These are phyloP conservation scores for Etheostoma cragini DNA, from an alignment of 2,113 vertebrate genomes.

Conservation along the genomic window DNA sequence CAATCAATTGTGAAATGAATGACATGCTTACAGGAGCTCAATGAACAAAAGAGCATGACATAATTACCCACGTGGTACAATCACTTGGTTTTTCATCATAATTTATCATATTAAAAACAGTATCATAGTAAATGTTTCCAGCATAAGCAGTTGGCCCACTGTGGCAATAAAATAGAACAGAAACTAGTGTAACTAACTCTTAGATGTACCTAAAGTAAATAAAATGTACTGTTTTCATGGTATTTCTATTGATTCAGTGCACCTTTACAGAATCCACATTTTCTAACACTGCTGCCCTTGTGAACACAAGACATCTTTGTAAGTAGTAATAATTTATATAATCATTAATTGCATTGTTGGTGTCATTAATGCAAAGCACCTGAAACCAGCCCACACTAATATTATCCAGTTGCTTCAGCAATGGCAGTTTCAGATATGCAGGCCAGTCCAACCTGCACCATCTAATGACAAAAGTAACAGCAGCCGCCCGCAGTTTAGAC, in stretches of 20 bases:
- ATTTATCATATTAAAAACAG: background rate
- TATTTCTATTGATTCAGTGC: background rate
- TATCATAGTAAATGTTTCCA: background rate
- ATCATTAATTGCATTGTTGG: background rate
- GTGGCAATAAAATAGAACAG: background rate
- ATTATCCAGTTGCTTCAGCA: background rate
- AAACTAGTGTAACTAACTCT: background rate
- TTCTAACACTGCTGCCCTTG: background rate
- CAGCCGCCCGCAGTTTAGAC: background rate
- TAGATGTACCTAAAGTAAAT: background rate
- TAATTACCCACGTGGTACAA: constrained; percentile 34
- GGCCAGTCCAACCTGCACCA: background rate
- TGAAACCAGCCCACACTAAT: background rate
- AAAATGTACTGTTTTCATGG: background rate
- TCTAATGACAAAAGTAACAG: too few species aligned
- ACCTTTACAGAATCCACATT: background rate
- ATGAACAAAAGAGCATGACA: constrained; percentile 5
- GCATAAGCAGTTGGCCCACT: background rate
- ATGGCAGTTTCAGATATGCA: background rate
- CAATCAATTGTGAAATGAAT: background rate
- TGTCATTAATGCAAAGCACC: background rate
- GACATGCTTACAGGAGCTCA: background rate
- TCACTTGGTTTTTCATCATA: constrained; percentile 26
- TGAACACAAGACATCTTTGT: background rate
- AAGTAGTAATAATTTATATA: background rate